Percentiles rank a stretch among this genome's conserved stretches.
Evolutionary conservation across 2,888 invertebrate genomes (phyloP).

Genomic region (Aphidius colemani): DNA sequence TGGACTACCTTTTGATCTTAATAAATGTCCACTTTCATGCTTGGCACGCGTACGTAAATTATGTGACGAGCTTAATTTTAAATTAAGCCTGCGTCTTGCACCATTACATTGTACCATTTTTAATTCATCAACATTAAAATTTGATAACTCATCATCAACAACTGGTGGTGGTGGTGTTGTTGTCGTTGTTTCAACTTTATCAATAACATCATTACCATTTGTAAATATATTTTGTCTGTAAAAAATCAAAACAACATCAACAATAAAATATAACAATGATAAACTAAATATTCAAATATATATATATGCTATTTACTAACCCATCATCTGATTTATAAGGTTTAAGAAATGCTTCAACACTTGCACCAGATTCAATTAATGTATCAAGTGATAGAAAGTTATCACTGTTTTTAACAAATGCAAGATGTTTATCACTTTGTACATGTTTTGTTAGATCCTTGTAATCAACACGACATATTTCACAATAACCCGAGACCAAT

Average conservation of each 20-base stretch:
- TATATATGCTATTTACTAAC: slow-evolving; percentile 37
- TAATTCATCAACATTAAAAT: slow-evolving; percentile 46
- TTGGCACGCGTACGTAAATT: slow-evolving; percentile 55
- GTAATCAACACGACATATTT: slow-evolving; percentile 79
- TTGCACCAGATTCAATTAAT: slow-evolving; percentile 70
- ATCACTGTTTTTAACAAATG: slow-evolving; percentile 74
- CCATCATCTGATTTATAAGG: slow-evolving; percentile 61
- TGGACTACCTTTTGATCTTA: slow-evolving; percentile 55
- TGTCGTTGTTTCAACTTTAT: slow-evolving; percentile 42
- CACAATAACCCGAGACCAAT: slow-evolving; percentile 70
- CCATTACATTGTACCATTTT: slow-evolving; percentile 59
- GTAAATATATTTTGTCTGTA: slow-evolving; percentile 51
- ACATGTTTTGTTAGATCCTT: slow-evolving; percentile 72
- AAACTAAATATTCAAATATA: no score
- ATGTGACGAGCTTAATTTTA: slow-evolving; percentile 52
- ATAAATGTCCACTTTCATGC: slow-evolving; percentile 56
- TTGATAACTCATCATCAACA: slow-evolving; percentile 42
- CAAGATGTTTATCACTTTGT: slow-evolving; percentile 74
- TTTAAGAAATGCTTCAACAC: slow-evolving; percentile 72
- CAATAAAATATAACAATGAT: neutral
- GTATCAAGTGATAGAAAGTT: slow-evolving; percentile 78
- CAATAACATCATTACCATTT: slow-evolving; percentile 48
- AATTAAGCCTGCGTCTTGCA: slow-evolving; percentile 51
- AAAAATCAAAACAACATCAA: slow-evolving; percentile 5
- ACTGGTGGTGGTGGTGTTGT: no score